Conservation (phyloP, 1,140 invertebrate species). For the Eufriesea mexicana region DNA sequence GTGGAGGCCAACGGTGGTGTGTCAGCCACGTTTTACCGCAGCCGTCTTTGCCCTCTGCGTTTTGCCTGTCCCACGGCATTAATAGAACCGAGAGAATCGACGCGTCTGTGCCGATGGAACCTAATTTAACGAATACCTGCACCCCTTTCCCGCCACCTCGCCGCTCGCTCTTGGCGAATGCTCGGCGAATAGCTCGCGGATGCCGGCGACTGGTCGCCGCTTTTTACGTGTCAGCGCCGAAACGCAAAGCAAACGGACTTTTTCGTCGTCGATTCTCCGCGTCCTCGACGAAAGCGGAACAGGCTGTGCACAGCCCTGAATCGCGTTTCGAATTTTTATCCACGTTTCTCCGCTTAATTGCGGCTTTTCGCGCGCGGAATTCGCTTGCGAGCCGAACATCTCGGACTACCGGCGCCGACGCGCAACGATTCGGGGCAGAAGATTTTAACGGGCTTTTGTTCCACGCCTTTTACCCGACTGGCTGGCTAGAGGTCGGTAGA, state of each 20-base stretch:
- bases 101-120: conserved; percentile 54
- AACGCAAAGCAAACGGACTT: background rate
- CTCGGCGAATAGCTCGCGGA: background rate
- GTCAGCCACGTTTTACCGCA: conserved; percentile 36
- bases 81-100: conserved; percentile 64
- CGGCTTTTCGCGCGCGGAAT: too few species aligned
- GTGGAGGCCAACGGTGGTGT: conserved; percentile 28
- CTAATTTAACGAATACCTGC: conserved; percentile 61
- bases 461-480: background rate
- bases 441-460: conserved; percentile 9
- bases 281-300: background rate
- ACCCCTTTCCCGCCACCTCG: background rate
- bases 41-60: conserved; percentile 34
- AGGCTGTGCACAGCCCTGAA: background rate
- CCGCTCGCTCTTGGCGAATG: background rate
- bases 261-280: background rate
- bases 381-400: too few species aligned
- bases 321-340: background rate
- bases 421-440: background rate
- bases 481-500: too few species aligned
- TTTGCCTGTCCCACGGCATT: conserved; percentile 48
- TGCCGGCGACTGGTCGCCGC: background rate
- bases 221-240: conserved; percentile 2
- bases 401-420: background rate
- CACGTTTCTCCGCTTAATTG: background rate